phyloP scores from a whole-genome alignment of 2,113 vertebrate species.

The Charina bottae region DNA sequence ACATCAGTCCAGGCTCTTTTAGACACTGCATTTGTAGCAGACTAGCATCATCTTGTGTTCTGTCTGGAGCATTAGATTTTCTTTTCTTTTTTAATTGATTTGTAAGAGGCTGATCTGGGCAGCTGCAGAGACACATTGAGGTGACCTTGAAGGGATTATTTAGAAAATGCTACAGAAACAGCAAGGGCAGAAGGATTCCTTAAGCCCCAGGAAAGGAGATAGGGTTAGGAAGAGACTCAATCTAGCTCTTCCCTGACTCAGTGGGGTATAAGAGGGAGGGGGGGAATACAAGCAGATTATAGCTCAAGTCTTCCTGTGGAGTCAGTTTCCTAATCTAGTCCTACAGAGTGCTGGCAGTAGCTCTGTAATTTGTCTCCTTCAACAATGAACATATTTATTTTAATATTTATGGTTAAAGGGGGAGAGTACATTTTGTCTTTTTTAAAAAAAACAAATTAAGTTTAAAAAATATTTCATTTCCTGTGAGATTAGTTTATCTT shows the following conservation, averaged over 20 bases:
- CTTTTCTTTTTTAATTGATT: neutral
- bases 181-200: neutral
- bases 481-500: neutral
- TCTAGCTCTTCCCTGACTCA: neutral
- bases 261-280: neutral
- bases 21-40: neutral
- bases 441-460: neutral
- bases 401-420: neutral
- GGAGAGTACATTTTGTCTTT: neutral
- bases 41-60: neutral
- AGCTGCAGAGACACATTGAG: neutral
- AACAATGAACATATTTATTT: neutral
- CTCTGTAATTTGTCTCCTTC: neutral
- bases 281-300: neutral
- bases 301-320: neutral
- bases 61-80: neutral
- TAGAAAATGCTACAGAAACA: neutral
- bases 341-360: neutral
- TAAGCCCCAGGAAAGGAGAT: neutral
- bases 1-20: neutral
- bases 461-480: neutral
- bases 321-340: neutral
- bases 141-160: neutral
- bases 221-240: neutral
- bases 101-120: neutral